Evolutionary conservation across 2,797 vertebrate genomes (phyloP), one percentile per base, ranked within the genome.

Genomic region (Sebastes goodei): DNA sequence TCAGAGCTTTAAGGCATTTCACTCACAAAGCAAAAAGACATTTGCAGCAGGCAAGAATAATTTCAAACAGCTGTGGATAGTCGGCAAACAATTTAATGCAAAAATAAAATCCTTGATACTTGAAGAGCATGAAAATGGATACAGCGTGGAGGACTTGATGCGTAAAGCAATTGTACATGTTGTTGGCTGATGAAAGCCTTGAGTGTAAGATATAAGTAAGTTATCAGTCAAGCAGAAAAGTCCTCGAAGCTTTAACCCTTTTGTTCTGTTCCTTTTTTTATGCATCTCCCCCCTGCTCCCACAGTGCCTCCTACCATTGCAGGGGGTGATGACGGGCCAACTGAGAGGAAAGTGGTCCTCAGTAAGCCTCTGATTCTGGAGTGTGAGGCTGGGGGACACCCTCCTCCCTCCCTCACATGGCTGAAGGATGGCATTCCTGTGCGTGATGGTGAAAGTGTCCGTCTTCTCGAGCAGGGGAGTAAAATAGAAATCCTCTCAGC

Each of bases 281-380:
- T 21, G 4, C 17, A 2, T 56, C 10, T 29, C 9, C 21, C 20
- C 69, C 2, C 30, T 23, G 23, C 52, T 29, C 7, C 0, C 59
- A 0, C 90, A 99, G 98, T 99, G 89, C 98, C 99, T 89, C 98
- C 99, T 2, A 86, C 96, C 83, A 97, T 99, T 17, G 89, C 95
- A 81, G 97, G 97, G 0, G 81, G 90, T 76, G 89, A 91, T 49
- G 93, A 95, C 6, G 91, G 72, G 7, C 93, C 94, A 33, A 93
- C 94, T 62, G 96, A 90, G 88, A 96, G 89, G 82, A 97, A 97
- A 84, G 97, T 99, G 57, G 88, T 97, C 33, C 86, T 96, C 78
- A 95, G 95, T 53, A 96, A 94, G 80, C 80, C 96, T 1, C 89
- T 99, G 86, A 92, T 78, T 0, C 82, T 99, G 86, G 96, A 97